Conservation (phyloP, 2,113 vertebrate genomes). For the Petrocephalus zakoni region DNA sequence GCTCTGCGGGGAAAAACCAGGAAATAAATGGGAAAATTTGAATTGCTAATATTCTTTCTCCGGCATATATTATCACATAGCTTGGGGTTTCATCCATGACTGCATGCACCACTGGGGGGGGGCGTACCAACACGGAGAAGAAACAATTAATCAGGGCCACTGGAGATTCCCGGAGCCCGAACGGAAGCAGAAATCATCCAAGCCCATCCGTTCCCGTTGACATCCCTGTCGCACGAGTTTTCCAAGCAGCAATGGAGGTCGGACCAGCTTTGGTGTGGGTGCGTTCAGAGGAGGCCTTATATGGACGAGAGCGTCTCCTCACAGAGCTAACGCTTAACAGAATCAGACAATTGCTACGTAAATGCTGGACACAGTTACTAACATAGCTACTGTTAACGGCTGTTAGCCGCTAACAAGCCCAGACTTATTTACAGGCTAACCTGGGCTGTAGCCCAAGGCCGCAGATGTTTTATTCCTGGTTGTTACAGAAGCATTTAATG, state of each 20-base stretch:
- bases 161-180: neutral
- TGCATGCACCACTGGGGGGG: neutral
- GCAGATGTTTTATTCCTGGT: neutral
- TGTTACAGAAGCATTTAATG: neutral
- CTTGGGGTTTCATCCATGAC: neutral
- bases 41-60: neutral
- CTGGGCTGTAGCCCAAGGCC: neutral
- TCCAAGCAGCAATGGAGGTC: neutral
- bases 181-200: neutral
- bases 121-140: neutral
- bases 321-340: neutral
- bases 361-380: neutral
- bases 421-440: neutral
- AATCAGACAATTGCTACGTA: neutral
- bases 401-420: neutral
- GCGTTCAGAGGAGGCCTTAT: neutral
- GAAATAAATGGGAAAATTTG: conserved; percentile 11
- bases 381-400: neutral
- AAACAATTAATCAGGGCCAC: neutral
- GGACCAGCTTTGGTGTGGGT: neutral
- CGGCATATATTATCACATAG: neutral
- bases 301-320: neutral
- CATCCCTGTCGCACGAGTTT: neutral
- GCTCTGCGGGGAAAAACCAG: neutral
- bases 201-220: neutral